Evolutionary conservation across 2,113 vertebrate genomes (phyloP).

Genomic region (Hucho hucho): DNA sequence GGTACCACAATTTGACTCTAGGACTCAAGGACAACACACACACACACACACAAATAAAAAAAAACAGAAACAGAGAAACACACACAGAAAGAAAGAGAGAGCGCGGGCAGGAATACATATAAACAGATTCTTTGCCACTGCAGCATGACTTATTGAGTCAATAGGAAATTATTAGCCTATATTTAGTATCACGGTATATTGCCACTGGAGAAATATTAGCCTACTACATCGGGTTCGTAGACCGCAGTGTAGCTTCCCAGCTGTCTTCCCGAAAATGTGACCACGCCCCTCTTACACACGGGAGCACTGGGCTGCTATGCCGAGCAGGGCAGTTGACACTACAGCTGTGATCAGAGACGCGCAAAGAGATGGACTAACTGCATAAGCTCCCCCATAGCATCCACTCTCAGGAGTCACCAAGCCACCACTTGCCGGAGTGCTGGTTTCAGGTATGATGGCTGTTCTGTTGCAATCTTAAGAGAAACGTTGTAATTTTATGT

Average conservation of each 20-base stretch:
- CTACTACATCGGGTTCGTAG: no score
- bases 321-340: neutral
- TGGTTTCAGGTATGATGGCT: slow-evolving; percentile 53
- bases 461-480: slow-evolving; percentile 11
- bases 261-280: neutral
- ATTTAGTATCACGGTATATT: no score
- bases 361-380: slow-evolving; percentile 19
- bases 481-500: neutral
- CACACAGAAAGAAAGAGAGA: no score
- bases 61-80: no score
- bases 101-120: neutral
- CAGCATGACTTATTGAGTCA: neutral
- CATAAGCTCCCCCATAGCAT: neutral
- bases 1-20: no score
- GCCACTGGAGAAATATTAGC: no score
- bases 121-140: neutral
- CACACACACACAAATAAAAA: no score
- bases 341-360: slow-evolving; percentile 44
- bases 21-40: no score
- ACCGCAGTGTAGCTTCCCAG: neutral
- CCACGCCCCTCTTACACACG: slow-evolving; percentile 66
- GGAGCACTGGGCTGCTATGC: slow-evolving; percentile 54
- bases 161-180: no score
- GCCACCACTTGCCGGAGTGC: no score
- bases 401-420: neutral